A percentile compares a stretch with the other conserved stretches of the same genome.
Evolutionary conservation across 2,797 vertebrate genomes (phyloP).

Genomic region (Coregonus suidteri): DNA sequence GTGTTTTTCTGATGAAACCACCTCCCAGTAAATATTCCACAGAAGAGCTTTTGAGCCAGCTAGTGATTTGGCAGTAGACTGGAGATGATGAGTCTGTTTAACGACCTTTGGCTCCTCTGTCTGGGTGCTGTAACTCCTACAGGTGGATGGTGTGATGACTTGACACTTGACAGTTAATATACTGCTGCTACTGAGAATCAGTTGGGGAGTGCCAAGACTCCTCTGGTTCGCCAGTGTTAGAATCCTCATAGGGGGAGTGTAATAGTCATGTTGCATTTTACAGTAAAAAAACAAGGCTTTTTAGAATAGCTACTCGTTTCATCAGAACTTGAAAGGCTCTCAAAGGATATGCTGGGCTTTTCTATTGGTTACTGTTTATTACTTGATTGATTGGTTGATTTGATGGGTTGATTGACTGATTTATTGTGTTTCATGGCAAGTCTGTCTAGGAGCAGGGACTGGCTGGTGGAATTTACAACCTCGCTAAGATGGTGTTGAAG

Average conservation of each 20-base stretch:
- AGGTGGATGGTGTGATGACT: constrained; percentile 30
- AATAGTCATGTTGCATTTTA: constrained; percentile 1
- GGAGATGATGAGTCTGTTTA: constrained; percentile 22
- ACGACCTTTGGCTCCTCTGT: constrained; percentile 29
- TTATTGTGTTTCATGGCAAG: constrained; percentile 14
- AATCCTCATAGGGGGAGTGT: not conserved
- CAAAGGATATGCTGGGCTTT: constrained; percentile 17
- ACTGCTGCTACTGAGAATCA: constrained; percentile 38
- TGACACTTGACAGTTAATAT: constrained; percentile 44
- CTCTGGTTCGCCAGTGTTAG: not conserved
- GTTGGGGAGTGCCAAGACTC: constrained; percentile 17
- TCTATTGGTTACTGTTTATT: constrained; percentile 35
- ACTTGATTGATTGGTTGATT: constrained; percentile 46
- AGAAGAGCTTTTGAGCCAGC: not conserved
- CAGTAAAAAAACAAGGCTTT: constrained; percentile 11
- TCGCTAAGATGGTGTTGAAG: constrained; percentile 47
- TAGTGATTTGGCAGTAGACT: constrained; percentile 29
- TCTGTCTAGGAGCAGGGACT: constrained; percentile 22
- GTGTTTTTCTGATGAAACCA: not conserved
- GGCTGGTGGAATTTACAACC: constrained; percentile 50
- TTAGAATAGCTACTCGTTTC: not conserved
- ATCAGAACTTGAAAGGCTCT: constrained; percentile 24
- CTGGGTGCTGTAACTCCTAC: constrained; percentile 27
- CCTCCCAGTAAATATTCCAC: not conserved
- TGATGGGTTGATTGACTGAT: not conserved